Base-by-base conservation (phyloP, 2,888 invertebrate species). In the Drosophila niveifrons region DNA sequence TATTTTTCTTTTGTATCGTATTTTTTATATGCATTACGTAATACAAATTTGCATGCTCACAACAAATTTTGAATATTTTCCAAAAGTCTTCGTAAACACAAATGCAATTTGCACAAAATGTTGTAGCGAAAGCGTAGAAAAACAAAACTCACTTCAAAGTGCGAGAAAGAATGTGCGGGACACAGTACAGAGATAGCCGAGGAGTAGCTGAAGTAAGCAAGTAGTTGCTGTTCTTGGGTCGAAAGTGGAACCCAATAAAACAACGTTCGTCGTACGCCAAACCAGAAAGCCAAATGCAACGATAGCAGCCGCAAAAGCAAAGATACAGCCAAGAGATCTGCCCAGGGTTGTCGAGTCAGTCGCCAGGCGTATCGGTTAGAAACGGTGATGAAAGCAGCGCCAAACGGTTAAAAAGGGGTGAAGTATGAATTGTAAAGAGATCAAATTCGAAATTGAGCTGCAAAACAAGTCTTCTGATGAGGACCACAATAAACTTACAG, bases 261-360 rank as follows among this genome's bases (percentile, higher is more conserved):
- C 88, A 83, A 86, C 89, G 90, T 88, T 81, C 84, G 90, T 74
- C 63, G 78, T 78, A 72, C 80, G 83, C 87, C 85, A 89, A 75
- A 82, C 85, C 89, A 89, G 84, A 87, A 87, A 80, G 77, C 89
- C 90, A 82, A 90, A 84, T 90, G 89, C 80, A 84, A 70, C 73
- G 70, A 36, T 58, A 57, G 66, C 79, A 72, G 58, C 50, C 29
- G 53, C 47, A 66, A 72, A 28, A 46, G 23, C 34, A 64, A 44
- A 58, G 64, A 66, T 61, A 55, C 43, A 69, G 56, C 55, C 13
- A 46, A 63, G 65, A 39, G 36, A 28, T 52, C 23, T 23, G 6
- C 0, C 0, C 15, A 39, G 84, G 66, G 84, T 69, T 85, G 89
- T 61, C 80, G 47, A 52, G 2, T 0, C 1, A 2, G 6, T 0